Conservation (phyloP, 2,797 vertebrate species). For the Pseudomugil gertrudae region DNA sequence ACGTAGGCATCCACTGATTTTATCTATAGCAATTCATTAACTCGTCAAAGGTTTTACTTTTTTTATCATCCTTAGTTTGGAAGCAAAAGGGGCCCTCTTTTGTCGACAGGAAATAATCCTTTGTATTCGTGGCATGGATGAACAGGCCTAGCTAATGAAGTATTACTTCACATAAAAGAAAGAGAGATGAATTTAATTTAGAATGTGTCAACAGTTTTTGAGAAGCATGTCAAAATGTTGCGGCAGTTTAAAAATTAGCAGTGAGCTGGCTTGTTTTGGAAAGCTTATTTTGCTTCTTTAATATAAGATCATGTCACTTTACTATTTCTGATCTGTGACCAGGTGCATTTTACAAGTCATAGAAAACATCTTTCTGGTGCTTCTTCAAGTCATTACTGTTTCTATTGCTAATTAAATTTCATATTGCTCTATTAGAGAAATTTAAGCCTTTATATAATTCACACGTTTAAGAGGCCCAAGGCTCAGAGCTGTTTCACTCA, state of each 20-base stretch:
- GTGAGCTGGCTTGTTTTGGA: slow-evolving; percentile 19
- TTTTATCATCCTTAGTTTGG: slow-evolving; percentile 54
- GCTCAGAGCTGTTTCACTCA: slow-evolving; percentile 49
- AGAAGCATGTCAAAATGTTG: slow-evolving; percentile 56
- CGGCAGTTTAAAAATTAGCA: slow-evolving; percentile 46
- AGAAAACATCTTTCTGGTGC: slow-evolving; percentile 40
- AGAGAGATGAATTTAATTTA: slow-evolving; percentile 68
- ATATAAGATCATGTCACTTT: slow-evolving; percentile 31
- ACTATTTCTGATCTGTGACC: slow-evolving; percentile 26
- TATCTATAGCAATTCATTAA: slow-evolving; percentile 68
- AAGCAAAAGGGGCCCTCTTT: slow-evolving; percentile 49
- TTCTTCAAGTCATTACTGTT: slow-evolving; percentile 50
- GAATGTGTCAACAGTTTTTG: slow-evolving; percentile 67
- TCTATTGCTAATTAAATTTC: slow-evolving; percentile 59
- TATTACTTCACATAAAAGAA: slow-evolving; percentile 51
- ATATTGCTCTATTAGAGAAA: slow-evolving; percentile 58
- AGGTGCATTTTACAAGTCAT: slow-evolving; percentile 37
- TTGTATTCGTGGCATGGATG: slow-evolving; percentile 63
- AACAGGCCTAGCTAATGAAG: slow-evolving; percentile 70
- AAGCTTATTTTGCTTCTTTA: slow-evolving; percentile 8
- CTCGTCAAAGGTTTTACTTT: slow-evolving; percentile 53
- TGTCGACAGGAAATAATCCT: slow-evolving; percentile 62
- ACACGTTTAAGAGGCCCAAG: slow-evolving; percentile 63
- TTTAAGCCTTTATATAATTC: slow-evolving; percentile 68
- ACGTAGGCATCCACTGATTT: slow-evolving; percentile 47